Conservation (phyloP, 2,113 vertebrate species). For the Gobiocypris rarus region DNA sequence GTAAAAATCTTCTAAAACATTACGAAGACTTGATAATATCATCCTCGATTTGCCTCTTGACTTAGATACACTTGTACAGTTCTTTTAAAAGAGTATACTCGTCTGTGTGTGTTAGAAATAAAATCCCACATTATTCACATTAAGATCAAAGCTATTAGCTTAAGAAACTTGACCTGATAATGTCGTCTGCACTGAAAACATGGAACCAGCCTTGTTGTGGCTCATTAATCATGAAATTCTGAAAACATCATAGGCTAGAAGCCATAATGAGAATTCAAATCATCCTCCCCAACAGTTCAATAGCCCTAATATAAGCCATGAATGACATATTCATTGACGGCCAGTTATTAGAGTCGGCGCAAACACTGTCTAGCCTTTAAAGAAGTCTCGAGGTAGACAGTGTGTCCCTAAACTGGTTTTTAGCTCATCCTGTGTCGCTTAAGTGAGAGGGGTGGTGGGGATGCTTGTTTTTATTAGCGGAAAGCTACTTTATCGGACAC, state of each 20-base stretch:
- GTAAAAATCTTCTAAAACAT: slow-evolving; percentile 8
- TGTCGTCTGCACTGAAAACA: slow-evolving; percentile 62
- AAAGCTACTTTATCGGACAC: slow-evolving; percentile 47
- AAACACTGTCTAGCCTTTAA: neutral
- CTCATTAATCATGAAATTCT: slow-evolving; percentile 58
- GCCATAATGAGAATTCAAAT: slow-evolving; percentile 31
- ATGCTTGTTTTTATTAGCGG: slow-evolving; percentile 37
- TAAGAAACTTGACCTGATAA: slow-evolving; percentile 68
- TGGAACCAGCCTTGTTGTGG: slow-evolving; percentile 61
- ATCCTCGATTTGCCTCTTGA: slow-evolving; percentile 15
- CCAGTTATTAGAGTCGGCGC: neutral
- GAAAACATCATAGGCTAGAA: slow-evolving; percentile 45
- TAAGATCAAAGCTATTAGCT: slow-evolving; percentile 69
- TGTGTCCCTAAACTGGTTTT: slow-evolving; percentile 12
- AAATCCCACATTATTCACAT: slow-evolving; percentile 67
- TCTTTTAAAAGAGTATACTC: slow-evolving; percentile 37
- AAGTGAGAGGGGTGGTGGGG: neutral
- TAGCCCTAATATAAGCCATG: slow-evolving; percentile 1
- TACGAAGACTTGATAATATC: slow-evolving; percentile 17
- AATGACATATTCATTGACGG: slow-evolving; percentile 14
- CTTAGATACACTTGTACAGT: neutral
- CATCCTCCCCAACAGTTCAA: neutral
- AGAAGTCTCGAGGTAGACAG: neutral
- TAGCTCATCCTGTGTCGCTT: neutral
- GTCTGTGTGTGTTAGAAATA: slow-evolving; percentile 34